phyloP scores from a whole-genome alignment of 2,113 vertebrate genomes.

The Bathybates hornii region DNA sequence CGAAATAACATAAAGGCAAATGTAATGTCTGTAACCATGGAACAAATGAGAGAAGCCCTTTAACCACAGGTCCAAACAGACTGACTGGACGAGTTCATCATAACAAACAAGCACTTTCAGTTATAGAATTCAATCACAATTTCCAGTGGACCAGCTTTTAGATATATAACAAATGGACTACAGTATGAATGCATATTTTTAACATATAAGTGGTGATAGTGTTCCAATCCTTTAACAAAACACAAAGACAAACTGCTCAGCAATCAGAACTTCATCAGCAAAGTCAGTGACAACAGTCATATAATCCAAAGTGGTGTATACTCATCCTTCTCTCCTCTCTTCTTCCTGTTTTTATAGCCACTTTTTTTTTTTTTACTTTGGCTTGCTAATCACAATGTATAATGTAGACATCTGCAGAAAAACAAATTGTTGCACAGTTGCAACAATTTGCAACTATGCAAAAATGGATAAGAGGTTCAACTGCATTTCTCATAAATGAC shows the following conservation, averaged over 20 bases:
- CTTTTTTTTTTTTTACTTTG: not conserved
- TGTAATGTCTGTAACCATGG: not conserved
- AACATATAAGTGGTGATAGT: not conserved
- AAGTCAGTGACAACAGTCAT: not conserved
- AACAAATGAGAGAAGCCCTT: not conserved
- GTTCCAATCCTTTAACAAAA: not conserved
- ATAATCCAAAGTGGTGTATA: not conserved
- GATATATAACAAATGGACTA: not conserved
- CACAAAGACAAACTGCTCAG: not conserved
- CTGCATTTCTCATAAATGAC: not conserved
- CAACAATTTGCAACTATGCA: not conserved
- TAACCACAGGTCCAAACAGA: not conserved
- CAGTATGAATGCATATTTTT: not conserved
- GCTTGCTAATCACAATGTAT: not conserved
- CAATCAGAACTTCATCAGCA: not conserved
- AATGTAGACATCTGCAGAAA: not conserved
- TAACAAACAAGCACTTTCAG: not conserved
- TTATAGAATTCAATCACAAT: not conserved
- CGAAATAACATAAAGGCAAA: not conserved
- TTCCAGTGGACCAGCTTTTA: not conserved
- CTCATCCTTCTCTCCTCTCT: not conserved
- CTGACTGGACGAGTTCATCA: not conserved
- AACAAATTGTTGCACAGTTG: not conserved
- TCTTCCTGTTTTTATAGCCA: not conserved
- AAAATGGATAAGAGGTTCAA: not conserved